Percentiles rank a stretch among this genome's conserved stretches.
These are phyloP conservation scores for Mechanitis mazaeus DNA, from an alignment of 2,888 invertebrate genomes.

Conservation along the genomic window DNA sequence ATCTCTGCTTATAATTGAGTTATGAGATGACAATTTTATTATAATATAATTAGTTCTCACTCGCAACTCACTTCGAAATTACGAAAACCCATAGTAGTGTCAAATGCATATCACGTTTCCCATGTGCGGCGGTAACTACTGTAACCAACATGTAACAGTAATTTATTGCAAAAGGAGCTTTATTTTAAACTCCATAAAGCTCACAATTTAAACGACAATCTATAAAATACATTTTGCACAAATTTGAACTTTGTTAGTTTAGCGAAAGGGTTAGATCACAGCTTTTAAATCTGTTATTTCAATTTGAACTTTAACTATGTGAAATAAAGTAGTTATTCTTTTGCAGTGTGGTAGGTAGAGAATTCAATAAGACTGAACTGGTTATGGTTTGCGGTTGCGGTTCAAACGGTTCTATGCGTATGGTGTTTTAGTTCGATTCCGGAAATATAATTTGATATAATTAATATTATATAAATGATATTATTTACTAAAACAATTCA, in stretches of 20 bases:
- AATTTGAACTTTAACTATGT: conserved; percentile 7
- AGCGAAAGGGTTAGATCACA: background rate
- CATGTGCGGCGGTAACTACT: background rate
- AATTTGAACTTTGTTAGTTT: conserved; percentile 3
- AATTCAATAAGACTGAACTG: conserved; percentile 29
- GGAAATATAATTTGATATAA: conserved; percentile 1
- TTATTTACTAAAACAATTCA: background rate
- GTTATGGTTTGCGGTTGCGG: conserved; percentile 26
- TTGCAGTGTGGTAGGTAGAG: background rate
- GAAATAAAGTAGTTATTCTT: conserved; percentile 5
- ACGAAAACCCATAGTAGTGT: background rate
- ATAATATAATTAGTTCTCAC: too few relatives aligned
- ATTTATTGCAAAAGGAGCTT: conserved; percentile 13
- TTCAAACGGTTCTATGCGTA: conserved; percentile 16
- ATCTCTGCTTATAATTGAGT: too few relatives aligned
- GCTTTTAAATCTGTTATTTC: background rate
- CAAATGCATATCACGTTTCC: conserved; percentile 4
- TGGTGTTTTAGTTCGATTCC: conserved; percentile 14
- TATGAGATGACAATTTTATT: too few relatives aligned
- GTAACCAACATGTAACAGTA: background rate
- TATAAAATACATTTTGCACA: conserved; percentile 1
- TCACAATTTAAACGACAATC: background rate
- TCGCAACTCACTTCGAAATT: background rate
- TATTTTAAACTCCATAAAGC: conserved; percentile 10
- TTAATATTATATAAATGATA: background rate